A percentile compares a stretch with the other conserved stretches of the same genome.
Evolutionary conservation across 2,888 invertebrate species (phyloP).

Genomic region (Lasioglossum lativentre): DNA sequence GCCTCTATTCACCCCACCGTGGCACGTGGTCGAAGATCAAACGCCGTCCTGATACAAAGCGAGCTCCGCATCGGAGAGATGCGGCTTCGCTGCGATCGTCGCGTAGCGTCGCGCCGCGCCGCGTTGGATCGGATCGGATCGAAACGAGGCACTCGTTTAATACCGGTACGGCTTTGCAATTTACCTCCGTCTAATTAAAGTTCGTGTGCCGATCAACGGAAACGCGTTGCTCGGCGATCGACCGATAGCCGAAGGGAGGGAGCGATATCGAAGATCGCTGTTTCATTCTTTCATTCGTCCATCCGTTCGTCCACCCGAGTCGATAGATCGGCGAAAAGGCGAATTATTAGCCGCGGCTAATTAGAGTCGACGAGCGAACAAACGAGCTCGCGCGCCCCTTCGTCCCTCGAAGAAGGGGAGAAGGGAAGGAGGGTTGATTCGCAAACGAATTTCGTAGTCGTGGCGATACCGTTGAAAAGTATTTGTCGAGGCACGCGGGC

Average conservation of each 20-base stretch:
- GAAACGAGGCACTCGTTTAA: constrained; percentile 48
- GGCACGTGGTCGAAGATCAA: constrained; percentile 77
- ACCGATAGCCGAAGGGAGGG: background rate
- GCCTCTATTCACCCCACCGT: constrained; percentile 60
- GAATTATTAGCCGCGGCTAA: constrained; percentile 27
- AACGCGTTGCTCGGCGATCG: constrained; percentile 12
- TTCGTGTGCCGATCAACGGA: constrained; percentile 47
- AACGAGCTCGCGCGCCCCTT: constrained; percentile 7
- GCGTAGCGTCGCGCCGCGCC: background rate
- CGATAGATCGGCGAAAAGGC: background rate
- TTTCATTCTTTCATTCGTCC: background rate
- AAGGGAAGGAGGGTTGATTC: constrained; percentile 3
- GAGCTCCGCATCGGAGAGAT: constrained; percentile 56
- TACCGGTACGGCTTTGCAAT: constrained; percentile 43
- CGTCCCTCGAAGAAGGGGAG: constrained; percentile 5
- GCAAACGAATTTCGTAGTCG: constrained; percentile 39
- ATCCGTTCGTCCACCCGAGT: background rate
- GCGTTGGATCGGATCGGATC: constrained; percentile 22
- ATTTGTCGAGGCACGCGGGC: constrained; percentile 36
- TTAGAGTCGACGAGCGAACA: constrained; percentile 22
- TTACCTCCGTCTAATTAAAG: constrained; percentile 61
- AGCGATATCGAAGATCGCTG: background rate
- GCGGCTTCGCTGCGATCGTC: constrained; percentile 30
- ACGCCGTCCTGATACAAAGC: constrained; percentile 75
- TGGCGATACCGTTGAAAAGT: constrained; percentile 41